These are phyloP conservation scores for Prosapia bicincta DNA, from an alignment of 2,888 invertebrate species.

Conservation along the genomic window DNA sequence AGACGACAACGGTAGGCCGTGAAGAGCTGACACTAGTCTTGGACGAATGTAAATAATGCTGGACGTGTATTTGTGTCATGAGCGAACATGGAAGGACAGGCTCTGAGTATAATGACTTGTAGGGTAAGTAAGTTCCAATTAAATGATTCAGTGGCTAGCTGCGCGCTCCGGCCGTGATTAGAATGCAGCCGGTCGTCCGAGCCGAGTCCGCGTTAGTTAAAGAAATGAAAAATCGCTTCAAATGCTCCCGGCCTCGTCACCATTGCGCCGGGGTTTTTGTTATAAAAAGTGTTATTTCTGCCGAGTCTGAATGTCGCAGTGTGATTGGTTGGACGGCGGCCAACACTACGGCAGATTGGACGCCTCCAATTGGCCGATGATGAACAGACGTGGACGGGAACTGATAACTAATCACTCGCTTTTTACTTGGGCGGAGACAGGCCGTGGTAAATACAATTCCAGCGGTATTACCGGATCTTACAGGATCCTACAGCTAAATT, in stretches of 20 bases:
- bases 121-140: neutral
- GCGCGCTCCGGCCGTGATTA: neutral
- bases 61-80: neutral
- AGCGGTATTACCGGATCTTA: too few relatives aligned
- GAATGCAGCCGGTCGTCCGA: neutral
- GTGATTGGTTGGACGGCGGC: neutral
- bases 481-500: too few relatives aligned
- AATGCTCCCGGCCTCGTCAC: neutral
- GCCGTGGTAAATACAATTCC: neutral
- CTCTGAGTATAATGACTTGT: neutral
- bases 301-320: neutral
- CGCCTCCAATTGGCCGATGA: neutral
- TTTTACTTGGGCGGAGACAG: neutral
- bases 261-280: neutral
- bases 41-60: neutral
- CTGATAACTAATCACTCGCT: neutral
- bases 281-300: neutral
- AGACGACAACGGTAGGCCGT: neutral
- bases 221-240: neutral
- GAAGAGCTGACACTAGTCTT: neutral
- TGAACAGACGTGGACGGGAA: neutral
- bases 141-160: neutral
- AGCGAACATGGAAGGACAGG: neutral
- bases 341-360: neutral
- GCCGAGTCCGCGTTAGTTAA: neutral